phyloP scores from a whole-genome alignment of 2,113 vertebrate genomes.

The Cyprinus carpio region DNA sequence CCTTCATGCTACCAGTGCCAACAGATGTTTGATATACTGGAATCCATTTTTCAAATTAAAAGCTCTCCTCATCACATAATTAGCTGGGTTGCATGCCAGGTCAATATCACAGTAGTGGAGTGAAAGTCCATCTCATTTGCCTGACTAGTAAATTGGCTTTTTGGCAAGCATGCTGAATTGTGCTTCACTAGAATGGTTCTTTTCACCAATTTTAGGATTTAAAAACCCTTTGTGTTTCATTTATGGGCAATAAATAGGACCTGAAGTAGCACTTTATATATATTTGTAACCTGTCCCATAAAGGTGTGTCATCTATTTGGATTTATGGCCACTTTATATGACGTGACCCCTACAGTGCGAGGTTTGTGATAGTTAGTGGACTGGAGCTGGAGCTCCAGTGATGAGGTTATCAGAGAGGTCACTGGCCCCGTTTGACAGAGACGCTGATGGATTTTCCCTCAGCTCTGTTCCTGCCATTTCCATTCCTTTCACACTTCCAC shows the following conservation, averaged over 20 bases:
- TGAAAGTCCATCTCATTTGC: conserved; percentile 17
- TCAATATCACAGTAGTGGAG: conserved; percentile 2
- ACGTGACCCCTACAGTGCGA: neutral
- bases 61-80: conserved; percentile 14
- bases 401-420: conserved; percentile 50
- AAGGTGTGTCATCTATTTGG: neutral
- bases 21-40: conserved; percentile 34
- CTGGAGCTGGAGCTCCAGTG: conserved; percentile 14
- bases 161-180: neutral
- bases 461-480: conserved; percentile 23
- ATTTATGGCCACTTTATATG: conserved; percentile 10
- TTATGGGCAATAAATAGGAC: neutral
- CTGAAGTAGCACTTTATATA: neutral
- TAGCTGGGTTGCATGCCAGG: conserved; percentile 26
- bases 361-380: conserved; percentile 40
- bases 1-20: neutral
- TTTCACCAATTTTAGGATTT: neutral
- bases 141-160: neutral
- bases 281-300: conserved; percentile 23
- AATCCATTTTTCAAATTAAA: conserved; percentile 36
- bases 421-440: conserved; percentile 38
- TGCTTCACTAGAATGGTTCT: neutral
- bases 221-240: neutral
- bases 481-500: conserved; percentile 34
- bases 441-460: conserved; percentile 49